Evolutionary conservation across 2,113 vertebrate species (phyloP), one percentile per base, ranked within the genome.

Genomic region (Pseudolaguvia tuberculata): DNA sequence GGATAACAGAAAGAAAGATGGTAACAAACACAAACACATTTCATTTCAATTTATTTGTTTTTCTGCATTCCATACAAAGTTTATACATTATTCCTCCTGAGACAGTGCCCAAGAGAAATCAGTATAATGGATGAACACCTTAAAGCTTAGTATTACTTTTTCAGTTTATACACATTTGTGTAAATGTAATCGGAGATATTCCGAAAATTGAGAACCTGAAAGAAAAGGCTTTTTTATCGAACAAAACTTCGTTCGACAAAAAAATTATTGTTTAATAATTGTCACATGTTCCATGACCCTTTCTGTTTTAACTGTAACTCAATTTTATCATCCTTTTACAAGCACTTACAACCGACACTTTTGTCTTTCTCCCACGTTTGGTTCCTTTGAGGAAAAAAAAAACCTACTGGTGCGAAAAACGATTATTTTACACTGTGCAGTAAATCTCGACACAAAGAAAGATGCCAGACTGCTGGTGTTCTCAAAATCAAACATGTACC

Each of bases 251-350:
- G 31, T 35, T 35, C 6, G 31, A 4, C 6, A 35, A 35, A 3
- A 35, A 35, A 3, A 35, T 35, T 35, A n/a, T n/a, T n/a, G n/a
- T 35, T 3, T 4, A 35, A 35, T 35, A 35, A 35, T 35, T 35
- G 3, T 35, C 6, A 35, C 6, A 35, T 6, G 31, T 35, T 35
- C 6, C 6, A 35, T 23, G n/a, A 23, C 23, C 35, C n/a, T 67
- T 8, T 70, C 71, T 45, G 23, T 50, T 81, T 52, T 78, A 73
- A 67, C 76, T 81, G 80, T 78, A 81, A 70, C 10, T 23, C 82
- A 70, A 42, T 73, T 75, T 79, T 75, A 82, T 14, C 18, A 1
- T 25, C 23, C 51, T 7, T 27, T 79, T 76, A 75, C 61, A 39
- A 56, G 31, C 31, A 35, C 31, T 35, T 35, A 35, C 3, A 35